These are phyloP conservation scores for Morpho achilles DNA, from an alignment of 2,888 invertebrate species.

Conservation along the genomic window DNA sequence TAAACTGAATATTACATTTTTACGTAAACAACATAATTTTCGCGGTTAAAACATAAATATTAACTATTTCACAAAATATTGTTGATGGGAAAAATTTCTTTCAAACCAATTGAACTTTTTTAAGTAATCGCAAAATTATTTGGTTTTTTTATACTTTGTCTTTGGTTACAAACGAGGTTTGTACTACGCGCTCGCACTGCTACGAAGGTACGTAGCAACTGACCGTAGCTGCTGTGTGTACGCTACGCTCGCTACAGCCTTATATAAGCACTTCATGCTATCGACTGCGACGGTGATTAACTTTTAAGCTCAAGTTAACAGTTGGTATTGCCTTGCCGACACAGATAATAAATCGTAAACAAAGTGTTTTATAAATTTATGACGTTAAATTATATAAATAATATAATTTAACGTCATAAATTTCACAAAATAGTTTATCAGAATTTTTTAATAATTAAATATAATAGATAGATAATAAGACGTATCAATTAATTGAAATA, in stretches of 20 bases:
- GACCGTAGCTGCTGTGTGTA: constrained; percentile 38
- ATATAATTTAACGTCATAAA: no score
- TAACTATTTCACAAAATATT: neutral
- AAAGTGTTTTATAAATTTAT: no score
- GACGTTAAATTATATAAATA: neutral
- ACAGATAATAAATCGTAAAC: no score
- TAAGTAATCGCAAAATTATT: neutral
- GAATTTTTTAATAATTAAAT: no score
- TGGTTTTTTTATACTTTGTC: neutral
- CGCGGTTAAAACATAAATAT: neutral
- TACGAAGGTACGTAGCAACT: constrained; percentile 56
- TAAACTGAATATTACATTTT: neutral
- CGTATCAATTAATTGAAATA: no score
- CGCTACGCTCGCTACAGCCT: constrained; percentile 30
- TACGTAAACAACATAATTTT: neutral
- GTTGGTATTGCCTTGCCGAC: neutral
- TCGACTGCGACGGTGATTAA: constrained; percentile 40
- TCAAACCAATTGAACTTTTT: neutral
- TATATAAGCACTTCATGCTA: constrained; percentile 41
- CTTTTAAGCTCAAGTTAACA: constrained; percentile 30
- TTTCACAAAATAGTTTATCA: no score
- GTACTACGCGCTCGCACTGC: constrained; percentile 44
- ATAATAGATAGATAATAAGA: no score
- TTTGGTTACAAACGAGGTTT: constrained; percentile 21
- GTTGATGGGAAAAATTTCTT: neutral